Evolutionary conservation across 2,888 invertebrate genomes (phyloP).

Genomic region (Nomada lathburiana): DNA sequence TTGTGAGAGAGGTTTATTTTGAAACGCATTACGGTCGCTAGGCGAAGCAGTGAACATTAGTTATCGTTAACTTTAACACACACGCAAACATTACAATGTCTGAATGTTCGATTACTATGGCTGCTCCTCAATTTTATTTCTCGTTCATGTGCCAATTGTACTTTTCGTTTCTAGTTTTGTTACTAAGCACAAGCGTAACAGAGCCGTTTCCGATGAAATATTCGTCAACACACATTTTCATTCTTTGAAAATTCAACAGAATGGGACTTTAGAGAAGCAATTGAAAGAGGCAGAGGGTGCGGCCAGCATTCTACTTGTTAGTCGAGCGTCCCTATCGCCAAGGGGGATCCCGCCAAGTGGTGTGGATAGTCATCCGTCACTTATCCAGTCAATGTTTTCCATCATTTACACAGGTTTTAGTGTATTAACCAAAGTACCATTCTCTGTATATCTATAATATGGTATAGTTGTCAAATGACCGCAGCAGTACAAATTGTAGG

Average conservation of each 20-base stretch:
- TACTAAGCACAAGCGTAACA: conserved; percentile 27
- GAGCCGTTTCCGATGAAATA: not conserved
- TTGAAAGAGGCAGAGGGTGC: conserved; percentile 33
- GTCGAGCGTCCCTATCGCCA: no score
- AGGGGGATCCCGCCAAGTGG: no score
- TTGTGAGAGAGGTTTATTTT: conserved; percentile 1
- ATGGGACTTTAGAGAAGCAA: not conserved
- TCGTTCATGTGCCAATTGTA: conserved; percentile 2
- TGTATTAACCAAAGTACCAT: conserved; percentile 75
- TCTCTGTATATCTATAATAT: conserved; percentile 54
- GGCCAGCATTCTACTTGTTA: no score
- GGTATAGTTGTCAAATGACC: conserved; percentile 62
- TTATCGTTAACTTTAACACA: conserved; percentile 26
- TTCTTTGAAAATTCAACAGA: not conserved
- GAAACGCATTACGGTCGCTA: conserved; percentile 3
- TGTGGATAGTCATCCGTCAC: no score
- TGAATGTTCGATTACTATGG: not conserved
- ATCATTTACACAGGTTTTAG: conserved; percentile 29
- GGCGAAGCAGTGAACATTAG: conserved; percentile 20
- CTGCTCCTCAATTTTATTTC: conserved; percentile 28
- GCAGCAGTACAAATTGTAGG: conserved; percentile 76
- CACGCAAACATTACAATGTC: conserved; percentile 10
- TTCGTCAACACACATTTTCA: not conserved
- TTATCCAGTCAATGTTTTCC: no score
- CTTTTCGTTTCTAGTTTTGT: conserved; percentile 6